Base-by-base conservation (phyloP, 1,140 invertebrate species). In the Macrostomum lignano region DNA sequence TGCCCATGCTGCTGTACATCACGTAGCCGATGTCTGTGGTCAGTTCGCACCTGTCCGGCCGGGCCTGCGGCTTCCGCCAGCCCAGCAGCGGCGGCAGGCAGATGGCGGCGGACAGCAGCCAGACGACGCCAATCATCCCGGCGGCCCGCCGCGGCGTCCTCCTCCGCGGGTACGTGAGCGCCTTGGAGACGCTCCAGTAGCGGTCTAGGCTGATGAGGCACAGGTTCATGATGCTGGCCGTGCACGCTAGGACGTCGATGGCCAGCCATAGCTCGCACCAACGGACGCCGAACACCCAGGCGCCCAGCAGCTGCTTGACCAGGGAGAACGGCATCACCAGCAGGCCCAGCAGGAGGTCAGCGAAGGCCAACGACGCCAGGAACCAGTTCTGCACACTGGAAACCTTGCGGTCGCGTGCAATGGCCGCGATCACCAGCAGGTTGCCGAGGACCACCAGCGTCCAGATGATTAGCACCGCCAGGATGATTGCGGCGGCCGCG, bases 231-330 rank as follows among this genome's bases (percentile, higher is more conserved):
- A 96, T 98, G 47, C 84, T 93, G 44, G 84, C 91, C 20, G 88
- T 96, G 46, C 81, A 91, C 55, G 78, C 88, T 38, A 77, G 79
- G 39, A 96, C 86, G 60, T 96, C 88, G 70, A 82, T 78, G 6
- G 82, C 82, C 48, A 96, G 88, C 68, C 91, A 96, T 53, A 88
- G 77, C 64, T 96, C 84, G 60, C 88, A 96, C 15, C 88, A 67
- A 43, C 77, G 68, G 33, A 71, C 69, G 23, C 79, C 78, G 37
- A 94, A 61, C 33, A 68, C 68, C 81, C 82, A 86, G 22, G 41
- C 21, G 10, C 30, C 14, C 10, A 37, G 36, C n/a, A 38, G 25
- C 35, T 40, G 14, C 22, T 34, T 29, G 17, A 29, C 13, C 17
- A 22, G 13, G 19, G 15, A 11, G 21, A 31, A 14, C 21, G 28